These are phyloP conservation scores for Catocala nupta DNA, from an alignment of 2,888 invertebrate species.

Conservation along the genomic window DNA sequence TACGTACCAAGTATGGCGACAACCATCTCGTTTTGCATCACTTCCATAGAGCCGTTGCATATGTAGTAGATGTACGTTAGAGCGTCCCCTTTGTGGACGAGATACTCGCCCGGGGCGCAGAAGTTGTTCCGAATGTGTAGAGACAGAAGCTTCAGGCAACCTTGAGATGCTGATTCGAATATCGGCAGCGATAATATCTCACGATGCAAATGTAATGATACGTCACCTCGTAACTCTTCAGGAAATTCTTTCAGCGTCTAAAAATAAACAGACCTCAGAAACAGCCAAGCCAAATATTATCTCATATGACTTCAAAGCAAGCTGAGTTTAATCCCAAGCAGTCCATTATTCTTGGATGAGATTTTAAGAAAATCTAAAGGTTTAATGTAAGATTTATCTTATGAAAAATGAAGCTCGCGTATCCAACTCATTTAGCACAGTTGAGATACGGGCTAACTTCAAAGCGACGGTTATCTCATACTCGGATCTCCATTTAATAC, in stretches of 20 bases:
- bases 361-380: slow-evolving; percentile 34
- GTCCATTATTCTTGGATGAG: slow-evolving; percentile 24
- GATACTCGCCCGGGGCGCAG: slow-evolving; percentile 98
- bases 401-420: slow-evolving; percentile 52
- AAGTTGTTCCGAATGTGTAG: slow-evolving; percentile 97
- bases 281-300: slow-evolving; percentile 25
- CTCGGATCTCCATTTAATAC: slow-evolving; percentile 44
- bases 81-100: slow-evolving; percentile 98
- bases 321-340: slow-evolving; percentile 20
- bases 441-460: slow-evolving; percentile 50
- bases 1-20: slow-evolving; percentile 95
- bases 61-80: slow-evolving; percentile 97
- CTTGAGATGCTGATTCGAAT: slow-evolving; percentile 97
- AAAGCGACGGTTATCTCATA: slow-evolving; percentile 51
- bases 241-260: slow-evolving; percentile 98
- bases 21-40: slow-evolving; percentile 98
- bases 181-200: slow-evolving; percentile 97
- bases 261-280: slow-evolving; percentile 58
- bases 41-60: slow-evolving; percentile 99
- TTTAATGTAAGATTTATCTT: slow-evolving; percentile 44
- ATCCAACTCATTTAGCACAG: slow-evolving; percentile 58
- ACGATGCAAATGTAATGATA: slow-evolving; percentile 97
- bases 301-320: slow-evolving; percentile 32
- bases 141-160: slow-evolving; percentile 96
- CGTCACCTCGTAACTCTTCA: slow-evolving; percentile 97